Evolutionary conservation across 2,113 vertebrate species (phyloP), one percentile per base, ranked within the genome.

Genomic region (Lepisosteus osseus): DNA sequence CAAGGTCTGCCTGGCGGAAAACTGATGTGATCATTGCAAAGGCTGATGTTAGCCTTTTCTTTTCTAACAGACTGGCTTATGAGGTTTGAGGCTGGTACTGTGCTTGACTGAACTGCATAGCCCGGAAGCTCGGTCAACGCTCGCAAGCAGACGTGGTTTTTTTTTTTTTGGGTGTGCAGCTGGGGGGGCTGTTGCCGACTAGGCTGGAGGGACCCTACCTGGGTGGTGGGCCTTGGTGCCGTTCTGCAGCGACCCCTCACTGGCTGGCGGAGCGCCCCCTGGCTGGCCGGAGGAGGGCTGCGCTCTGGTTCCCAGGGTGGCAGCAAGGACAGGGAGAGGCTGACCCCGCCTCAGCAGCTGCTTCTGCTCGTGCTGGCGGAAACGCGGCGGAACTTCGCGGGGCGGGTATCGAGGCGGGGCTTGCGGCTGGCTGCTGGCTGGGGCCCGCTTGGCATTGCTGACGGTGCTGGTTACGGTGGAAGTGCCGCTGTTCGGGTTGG

Each of bases 391-490:
- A 80, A 94, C 93, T 94, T 97, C 87, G 79, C 91, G 93, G 85
- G 95, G 93, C 80, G 89, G 93, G 91, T 93, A 93, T 65, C 90
- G 90, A 85, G 93, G 91, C 88, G 87, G 89, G 88, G 88, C 79
- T 83, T 89, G 89, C 59, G 78, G 82, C 86, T 86, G 91, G 88
- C 82, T 91, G 92, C 82, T 91, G 93, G 93, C 88, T 90, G 88
- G 76, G 92, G 92, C 93, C 91, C 92, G 87, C 91, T 96, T 95
- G 95, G 95, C 96, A 98, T 98, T 86, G 95, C 97, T 96, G 89
- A 90, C 79, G 92, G 91, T 89, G 91, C 93, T 91, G 90, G 88
- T 89, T 88, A 80, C 85, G 84, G 90, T 85, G 87, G 91, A 88
- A 87, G 89, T 89, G 89, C 91, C 86, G 88, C 65, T 85, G 83